Conservation (phyloP, 2,113 vertebrate species). For the Myocastor coypus region DNA sequence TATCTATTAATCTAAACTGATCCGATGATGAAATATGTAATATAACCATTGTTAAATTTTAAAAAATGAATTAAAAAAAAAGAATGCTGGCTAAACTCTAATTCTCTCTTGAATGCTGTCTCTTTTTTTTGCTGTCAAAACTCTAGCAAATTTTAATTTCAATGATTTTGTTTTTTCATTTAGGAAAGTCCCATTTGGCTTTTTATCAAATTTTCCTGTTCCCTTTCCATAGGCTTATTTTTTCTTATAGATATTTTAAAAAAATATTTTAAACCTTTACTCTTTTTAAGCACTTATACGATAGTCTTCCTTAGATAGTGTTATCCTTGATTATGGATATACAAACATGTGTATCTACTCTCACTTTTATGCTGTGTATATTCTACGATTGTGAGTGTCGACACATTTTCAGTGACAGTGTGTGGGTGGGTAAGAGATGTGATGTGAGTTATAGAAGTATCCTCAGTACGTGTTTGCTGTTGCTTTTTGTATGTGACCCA, state of each 20-base stretch:
- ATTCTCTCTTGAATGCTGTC: neutral
- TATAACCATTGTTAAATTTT: too few species aligned
- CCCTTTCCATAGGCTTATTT: neutral
- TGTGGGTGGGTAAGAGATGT: neutral
- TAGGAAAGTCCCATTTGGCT: neutral
- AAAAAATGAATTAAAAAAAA: too few species aligned
- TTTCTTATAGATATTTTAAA: too few species aligned
- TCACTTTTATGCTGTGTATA: neutral
- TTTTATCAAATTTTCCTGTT: neutral
- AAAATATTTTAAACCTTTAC: neutral
- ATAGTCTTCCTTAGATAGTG: neutral
- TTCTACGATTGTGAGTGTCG: neutral
- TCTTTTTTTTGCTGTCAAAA: neutral
- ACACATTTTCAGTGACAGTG: neutral
- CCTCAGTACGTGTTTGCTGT: neutral
- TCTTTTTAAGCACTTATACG: conserved; percentile 29
- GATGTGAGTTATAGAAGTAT: neutral
- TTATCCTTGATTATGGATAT: neutral
- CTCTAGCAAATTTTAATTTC: neutral
- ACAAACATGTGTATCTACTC: neutral
- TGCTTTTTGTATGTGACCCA: neutral
- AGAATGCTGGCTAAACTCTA: too few species aligned
- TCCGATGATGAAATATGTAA: too few species aligned
- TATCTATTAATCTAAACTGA: too few species aligned
- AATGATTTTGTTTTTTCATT: conserved; percentile 17